Conservation (phyloP, 2,888 invertebrate genomes). For the Cyclophora punctaria region DNA sequence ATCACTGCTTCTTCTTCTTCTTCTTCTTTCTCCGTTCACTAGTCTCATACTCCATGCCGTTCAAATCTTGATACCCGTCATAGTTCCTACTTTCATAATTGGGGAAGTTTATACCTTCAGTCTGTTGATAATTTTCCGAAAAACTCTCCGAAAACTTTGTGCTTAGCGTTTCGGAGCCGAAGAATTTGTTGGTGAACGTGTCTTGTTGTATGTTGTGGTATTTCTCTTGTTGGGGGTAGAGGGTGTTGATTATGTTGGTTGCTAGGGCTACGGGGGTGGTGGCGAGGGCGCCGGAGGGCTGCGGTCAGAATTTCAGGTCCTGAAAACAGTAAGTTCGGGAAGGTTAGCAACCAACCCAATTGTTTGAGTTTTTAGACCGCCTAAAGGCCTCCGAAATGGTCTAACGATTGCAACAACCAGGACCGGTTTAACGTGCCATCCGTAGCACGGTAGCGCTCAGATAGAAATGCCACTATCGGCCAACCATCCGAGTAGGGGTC, state of each 20-base stretch:
- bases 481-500: too few relatives aligned
- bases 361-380: too few relatives aligned
- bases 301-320: conserved; percentile 79
- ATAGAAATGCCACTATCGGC: too few relatives aligned
- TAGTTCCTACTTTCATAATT: conserved; percentile 42
- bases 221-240: conserved; percentile 55
- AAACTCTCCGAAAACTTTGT: conserved; percentile 53
- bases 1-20: conserved; percentile 17
- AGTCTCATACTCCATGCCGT: conserved; percentile 43
- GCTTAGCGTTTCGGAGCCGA: conserved; percentile 56
- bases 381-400: too few relatives aligned
- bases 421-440: too few relatives aligned
- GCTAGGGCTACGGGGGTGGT: conserved; percentile 59
- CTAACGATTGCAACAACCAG: too few relatives aligned
- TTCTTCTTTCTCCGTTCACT: conserved; percentile 48
- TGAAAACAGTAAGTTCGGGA: conserved; percentile 20
- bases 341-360: too few relatives aligned
- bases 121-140: conserved; percentile 55
- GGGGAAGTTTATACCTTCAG: conserved; percentile 51
- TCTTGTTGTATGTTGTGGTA: conserved; percentile 53
- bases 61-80: conserved; percentile 61
- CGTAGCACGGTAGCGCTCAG: too few relatives aligned
- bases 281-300: conserved; percentile 54
- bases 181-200: conserved; percentile 45
- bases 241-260: conserved; percentile 55